phyloP scores from a whole-genome alignment of 2,113 vertebrate genomes.

The Glaucomys volans region DNA sequence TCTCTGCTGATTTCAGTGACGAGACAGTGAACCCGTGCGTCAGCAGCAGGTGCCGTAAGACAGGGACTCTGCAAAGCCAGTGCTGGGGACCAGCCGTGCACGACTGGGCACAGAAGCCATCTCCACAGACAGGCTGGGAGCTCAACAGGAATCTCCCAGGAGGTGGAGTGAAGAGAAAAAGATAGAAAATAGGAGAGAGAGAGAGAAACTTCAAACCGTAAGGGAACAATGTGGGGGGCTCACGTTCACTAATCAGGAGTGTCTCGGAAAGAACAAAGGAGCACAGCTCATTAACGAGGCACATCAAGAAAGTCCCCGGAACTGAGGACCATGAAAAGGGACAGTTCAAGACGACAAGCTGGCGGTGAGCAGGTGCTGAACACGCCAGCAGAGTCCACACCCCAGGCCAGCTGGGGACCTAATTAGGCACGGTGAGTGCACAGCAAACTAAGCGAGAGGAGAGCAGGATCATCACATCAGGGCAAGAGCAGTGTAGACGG shows the following conservation, averaged over 20 bases:
- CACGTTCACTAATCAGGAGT: rapidly evolving
- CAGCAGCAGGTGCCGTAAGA: not conserved
- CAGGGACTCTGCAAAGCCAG: not conserved
- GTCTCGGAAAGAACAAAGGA: not conserved
- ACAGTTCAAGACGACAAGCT: not conserved
- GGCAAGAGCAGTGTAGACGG: not conserved
- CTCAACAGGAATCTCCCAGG: not conserved
- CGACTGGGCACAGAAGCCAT: not conserved
- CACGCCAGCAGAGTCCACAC: not conserved
- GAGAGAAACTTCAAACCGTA: not conserved
- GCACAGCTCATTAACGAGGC: not conserved
- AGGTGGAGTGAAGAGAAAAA: not conserved
- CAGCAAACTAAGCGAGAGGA: not conserved
- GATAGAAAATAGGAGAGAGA: not conserved
- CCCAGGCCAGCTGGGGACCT: not conserved
- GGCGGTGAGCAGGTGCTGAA: not conserved
- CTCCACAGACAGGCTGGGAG: not conserved
- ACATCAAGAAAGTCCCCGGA: not conserved
- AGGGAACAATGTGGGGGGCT: not conserved
- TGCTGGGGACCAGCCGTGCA: rapidly evolving
- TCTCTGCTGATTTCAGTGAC: not conserved
- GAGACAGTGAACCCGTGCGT: not conserved
- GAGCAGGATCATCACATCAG: not conserved
- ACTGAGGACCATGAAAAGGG: not conserved
- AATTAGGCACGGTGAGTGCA: not conserved